A percentile compares a stretch with the other conserved stretches of the same genome.
These are phyloP conservation scores for Chironomus tentans DNA, from an alignment of 2,888 invertebrate species.

Conservation along the genomic window DNA sequence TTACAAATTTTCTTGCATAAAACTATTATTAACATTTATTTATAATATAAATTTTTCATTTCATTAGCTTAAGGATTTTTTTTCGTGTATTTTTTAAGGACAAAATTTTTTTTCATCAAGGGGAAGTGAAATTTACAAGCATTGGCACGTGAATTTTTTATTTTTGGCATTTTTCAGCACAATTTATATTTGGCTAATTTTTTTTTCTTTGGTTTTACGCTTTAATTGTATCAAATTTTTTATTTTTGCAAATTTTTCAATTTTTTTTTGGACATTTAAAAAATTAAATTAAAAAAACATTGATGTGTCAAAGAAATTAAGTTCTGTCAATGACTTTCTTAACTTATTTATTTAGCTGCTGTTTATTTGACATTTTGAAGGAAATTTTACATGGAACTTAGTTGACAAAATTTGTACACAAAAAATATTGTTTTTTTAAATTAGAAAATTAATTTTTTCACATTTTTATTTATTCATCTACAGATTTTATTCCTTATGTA, in stretches of 20 bases:
- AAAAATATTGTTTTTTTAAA: not conserved
- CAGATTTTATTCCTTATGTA: not conserved
- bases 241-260: not conserved
- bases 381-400: not conserved
- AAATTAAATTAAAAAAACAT: not conserved
- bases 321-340: not conserved
- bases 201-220: not conserved
- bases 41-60: not conserved
- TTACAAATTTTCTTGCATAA: not conserved
- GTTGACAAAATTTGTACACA: not conserved
- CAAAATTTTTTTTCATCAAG: not conserved
- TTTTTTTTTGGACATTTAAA: not conserved
- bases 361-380: not conserved
- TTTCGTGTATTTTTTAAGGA: not conserved
- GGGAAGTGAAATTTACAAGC: not conserved
- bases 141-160: not conserved
- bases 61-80: not conserved
- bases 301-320: not conserved
- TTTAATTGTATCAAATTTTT: not conserved
- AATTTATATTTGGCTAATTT: not conserved
- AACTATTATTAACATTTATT: not conserved
- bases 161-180: not conserved
- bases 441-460: not conserved
- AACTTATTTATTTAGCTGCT: not conserved
- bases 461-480: not conserved